phyloP scores from a whole-genome alignment of 2,888 invertebrate genomes.

The Hyposoter didymator region DNA sequence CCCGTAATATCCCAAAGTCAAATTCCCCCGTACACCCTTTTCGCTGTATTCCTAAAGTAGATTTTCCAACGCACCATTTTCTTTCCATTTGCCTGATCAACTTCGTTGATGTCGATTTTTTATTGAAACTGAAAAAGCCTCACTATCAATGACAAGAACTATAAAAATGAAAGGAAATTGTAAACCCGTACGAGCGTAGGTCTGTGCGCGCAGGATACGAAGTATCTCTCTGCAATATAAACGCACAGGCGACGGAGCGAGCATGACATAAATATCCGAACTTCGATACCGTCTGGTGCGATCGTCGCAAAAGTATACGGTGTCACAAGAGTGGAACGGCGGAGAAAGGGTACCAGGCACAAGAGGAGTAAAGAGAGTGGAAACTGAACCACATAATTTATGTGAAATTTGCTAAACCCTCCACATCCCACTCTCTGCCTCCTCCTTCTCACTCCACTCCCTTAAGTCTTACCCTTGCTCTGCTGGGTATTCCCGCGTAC shows the following conservation, averaged over 20 bases:
- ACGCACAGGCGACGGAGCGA: constrained; percentile 22
- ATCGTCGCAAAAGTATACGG: constrained; percentile 43
- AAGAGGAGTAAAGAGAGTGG: constrained; percentile 56
- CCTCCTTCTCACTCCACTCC: constrained; percentile 6
- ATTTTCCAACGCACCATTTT: background rate
- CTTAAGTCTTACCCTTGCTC: background rate
- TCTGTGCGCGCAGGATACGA: constrained; percentile 4
- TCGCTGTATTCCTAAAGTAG: background rate
- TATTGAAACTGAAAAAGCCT: background rate
- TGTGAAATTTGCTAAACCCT: constrained; percentile 51
- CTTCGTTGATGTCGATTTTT: background rate
- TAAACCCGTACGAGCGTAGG: constrained; percentile 61
- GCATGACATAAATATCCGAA: constrained; percentile 51
- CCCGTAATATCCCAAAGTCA: constrained; percentile 6
- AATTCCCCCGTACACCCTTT: background rate
- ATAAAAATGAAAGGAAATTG: background rate
- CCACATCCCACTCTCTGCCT: background rate
- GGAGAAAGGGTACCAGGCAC: constrained; percentile 49
- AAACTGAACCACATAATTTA: constrained; percentile 65
- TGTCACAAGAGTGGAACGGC: constrained; percentile 40
- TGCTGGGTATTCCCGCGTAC: background rate
- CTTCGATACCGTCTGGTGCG: constrained; percentile 48
- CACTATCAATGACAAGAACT: background rate
- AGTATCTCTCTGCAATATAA: constrained; percentile 44
- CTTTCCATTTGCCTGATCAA: background rate